Conservation (phyloP, 2,888 invertebrate species). For the Dicroscelio sp. region DNA sequence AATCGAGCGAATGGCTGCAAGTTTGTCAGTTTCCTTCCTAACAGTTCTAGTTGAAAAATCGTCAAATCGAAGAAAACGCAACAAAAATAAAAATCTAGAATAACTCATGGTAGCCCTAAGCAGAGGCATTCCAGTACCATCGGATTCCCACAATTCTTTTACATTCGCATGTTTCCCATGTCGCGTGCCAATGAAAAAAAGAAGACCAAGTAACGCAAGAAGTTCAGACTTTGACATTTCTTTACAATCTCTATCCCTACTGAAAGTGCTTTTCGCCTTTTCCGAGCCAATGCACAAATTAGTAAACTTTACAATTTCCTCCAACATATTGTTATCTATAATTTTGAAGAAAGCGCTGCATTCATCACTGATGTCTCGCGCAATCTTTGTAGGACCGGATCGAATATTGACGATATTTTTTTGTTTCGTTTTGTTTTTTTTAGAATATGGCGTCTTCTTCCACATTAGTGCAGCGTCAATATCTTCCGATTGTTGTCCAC, state of each 20-base stretch:
- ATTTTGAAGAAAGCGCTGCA: constrained; percentile 32
- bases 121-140: constrained; percentile 54
- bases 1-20: constrained; percentile 65
- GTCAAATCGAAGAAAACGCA: constrained; percentile 63
- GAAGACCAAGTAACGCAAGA: constrained; percentile 81
- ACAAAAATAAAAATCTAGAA: constrained; percentile 42
- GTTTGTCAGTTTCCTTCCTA: constrained; percentile 37
- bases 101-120: constrained; percentile 51
- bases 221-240: constrained; percentile 78
- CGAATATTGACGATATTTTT: not conserved
- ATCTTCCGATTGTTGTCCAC: not conserved
- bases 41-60: constrained; percentile 50
- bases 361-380: constrained; percentile 34
- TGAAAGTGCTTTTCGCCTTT: constrained; percentile 68
- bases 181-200: constrained; percentile 54
- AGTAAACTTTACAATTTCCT: constrained; percentile 20
- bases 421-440: not conserved
- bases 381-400: not conserved
- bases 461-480: not conserved
- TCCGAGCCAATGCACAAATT: not conserved
- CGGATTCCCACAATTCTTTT: constrained; percentile 53
- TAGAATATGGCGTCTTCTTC: not conserved
- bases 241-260: constrained; percentile 83
- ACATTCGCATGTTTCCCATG: constrained; percentile 47
- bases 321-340: constrained; percentile 39